Conservation (phyloP, 2,113 vertebrate species). For the Vombatus ursinus region DNA sequence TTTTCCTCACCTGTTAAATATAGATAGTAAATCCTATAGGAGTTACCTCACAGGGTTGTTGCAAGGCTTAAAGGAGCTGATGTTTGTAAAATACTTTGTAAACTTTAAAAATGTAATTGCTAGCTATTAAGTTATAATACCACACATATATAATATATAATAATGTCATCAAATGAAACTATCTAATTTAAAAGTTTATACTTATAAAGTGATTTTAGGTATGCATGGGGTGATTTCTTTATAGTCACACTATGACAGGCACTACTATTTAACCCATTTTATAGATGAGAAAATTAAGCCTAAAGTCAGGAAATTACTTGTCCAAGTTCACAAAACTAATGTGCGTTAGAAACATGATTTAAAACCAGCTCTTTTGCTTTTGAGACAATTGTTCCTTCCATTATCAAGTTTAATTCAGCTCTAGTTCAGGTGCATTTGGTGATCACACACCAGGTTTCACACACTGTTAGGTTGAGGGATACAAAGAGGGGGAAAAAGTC, state of each 20-base stretch:
- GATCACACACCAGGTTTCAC: not conserved
- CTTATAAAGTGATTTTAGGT: not conserved
- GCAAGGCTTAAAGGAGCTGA: not conserved
- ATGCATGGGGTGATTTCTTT: not conserved
- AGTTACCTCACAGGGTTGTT: not conserved
- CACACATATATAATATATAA: not conserved
- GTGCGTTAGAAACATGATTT: not conserved
- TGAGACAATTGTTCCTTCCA: not conserved
- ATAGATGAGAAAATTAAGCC: not conserved
- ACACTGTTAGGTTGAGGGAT: not conserved
- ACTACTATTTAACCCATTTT: not conserved
- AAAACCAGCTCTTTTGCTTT: not conserved
- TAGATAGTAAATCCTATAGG: not conserved
- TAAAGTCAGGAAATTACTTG: not conserved
- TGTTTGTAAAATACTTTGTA: not conserved
- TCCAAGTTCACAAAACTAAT: not conserved
- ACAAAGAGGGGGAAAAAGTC: not conserved
- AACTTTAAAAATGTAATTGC: not conserved
- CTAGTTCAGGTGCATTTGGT: not conserved
- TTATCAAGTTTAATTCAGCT: not conserved
- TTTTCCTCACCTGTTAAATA: not conserved
- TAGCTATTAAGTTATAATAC: not conserved
- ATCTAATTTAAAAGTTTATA: not conserved
- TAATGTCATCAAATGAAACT: not conserved
- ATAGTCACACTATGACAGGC: not conserved